A percentile compares a stretch with the other conserved stretches of the same genome.
phyloP scores from a whole-genome alignment of 2,888 invertebrate genomes.

The Cataglyphis albicans region DNA sequence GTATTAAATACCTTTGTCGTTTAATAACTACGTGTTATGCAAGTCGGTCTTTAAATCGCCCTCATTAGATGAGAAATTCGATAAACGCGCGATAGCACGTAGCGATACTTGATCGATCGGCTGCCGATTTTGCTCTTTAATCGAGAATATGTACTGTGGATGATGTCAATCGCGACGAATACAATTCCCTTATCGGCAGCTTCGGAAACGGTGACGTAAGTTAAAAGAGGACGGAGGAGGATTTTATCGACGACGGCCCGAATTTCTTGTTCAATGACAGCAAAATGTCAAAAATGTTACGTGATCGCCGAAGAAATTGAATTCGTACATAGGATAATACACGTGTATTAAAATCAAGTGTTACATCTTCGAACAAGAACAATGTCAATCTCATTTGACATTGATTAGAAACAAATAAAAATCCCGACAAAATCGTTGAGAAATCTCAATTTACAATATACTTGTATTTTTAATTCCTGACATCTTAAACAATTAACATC shows the following conservation, averaged over 20 bases:
- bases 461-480: neutral
- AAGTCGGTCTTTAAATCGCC: neutral
- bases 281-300: conserved; percentile 46
- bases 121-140: conserved; percentile 45
- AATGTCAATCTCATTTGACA: neutral
- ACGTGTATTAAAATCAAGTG: neutral
- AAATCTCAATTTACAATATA: neutral
- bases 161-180: conserved; percentile 55
- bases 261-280: conserved; percentile 61
- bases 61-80: neutral
- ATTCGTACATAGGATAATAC: neutral
- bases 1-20: neutral
- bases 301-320: neutral
- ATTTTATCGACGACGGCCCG: conserved; percentile 55
- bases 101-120: conserved; percentile 9
- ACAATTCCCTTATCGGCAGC: conserved; percentile 55
- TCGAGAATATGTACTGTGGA: conserved; percentile 3
- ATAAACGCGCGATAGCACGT: conserved; percentile 2
- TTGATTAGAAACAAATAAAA: neutral
- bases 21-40: neutral
- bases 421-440: neutral
- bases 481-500: neutral
- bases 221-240: neutral
- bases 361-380: neutral
- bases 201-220: conserved; percentile 64